Base-by-base conservation (phyloP, 1,140 invertebrate genomes). In the Euborellia annulipes region DNA sequence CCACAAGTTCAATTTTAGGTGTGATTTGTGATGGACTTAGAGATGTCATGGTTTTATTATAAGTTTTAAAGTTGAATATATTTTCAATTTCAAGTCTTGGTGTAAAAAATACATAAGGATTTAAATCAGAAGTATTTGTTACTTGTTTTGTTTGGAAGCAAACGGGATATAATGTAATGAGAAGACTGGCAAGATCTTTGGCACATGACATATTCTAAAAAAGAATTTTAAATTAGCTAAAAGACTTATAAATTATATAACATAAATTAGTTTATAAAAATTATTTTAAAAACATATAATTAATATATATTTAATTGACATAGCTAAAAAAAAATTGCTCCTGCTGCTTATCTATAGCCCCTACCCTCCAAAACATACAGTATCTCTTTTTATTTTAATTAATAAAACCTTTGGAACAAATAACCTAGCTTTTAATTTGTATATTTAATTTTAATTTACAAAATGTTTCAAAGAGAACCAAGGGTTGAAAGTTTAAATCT, bases 121-220 rank as follows among this genome's bases (percentile, higher is more conserved):
- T 21, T 1, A 7, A 21, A 2, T 3, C 6, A 22, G 32, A 17
- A 34, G 7, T 34, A 11, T 11, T 34, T 14, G 13, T 48, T 47
- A 43, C 17, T 52, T 32, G 14, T 46, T 51, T 44, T 21, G 54
- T 49, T 47, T 61, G 58, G 22, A 56, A 52, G 1, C 59, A 54
- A 0, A 70, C 68, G 0, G 71, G 72, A 50, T 71, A 76, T 14
- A 78, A 52, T 47, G 73, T 76, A 3, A 75, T 63, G n/a, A 78
- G 58, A 17, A 78, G 61, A 2, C 69, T 70, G 2, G 73, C 67
- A 42, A 79, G 57, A 53, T 77, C 72, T 2, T 70, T 66, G 30
- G 66, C 69, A 52, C 73, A 76, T 3, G 70, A 71, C 16, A 76
- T 50, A 13, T 70, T 70, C 55, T 72, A 57, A 2, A 41, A 50